These are phyloP conservation scores for Bryconaethiops microstoma DNA, from an alignment of 2,797 vertebrate species.

Conservation along the genomic window DNA sequence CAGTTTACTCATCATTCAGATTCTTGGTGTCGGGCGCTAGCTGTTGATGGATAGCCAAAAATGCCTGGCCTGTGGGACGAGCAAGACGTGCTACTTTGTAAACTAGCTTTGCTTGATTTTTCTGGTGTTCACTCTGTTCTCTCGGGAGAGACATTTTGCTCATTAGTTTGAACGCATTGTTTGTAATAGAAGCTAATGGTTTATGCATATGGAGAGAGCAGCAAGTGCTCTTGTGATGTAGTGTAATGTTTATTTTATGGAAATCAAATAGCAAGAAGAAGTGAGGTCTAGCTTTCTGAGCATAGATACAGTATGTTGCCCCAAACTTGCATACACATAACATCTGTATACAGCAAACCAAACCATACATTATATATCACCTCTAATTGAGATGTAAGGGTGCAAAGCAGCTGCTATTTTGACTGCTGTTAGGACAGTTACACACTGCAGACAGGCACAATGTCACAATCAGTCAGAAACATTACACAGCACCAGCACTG, in stretches of 20 bases:
- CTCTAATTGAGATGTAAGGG: neutral
- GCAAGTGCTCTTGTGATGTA: constrained; percentile 72
- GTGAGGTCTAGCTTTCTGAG: constrained; percentile 14
- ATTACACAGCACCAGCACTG: too few relatives aligned
- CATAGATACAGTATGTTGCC: constrained; percentile 31
- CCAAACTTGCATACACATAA: constrained; percentile 20
- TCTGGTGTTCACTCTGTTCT: constrained; percentile 65
- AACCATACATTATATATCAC: neutral
- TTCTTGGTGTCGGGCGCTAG: neutral
- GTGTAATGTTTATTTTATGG: constrained; percentile 80
- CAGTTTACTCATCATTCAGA: constrained; percentile 21
- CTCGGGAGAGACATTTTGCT: constrained; percentile 67
- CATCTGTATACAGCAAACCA: neutral
- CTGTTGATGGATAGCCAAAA: constrained; percentile 18
- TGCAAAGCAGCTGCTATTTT: neutral
- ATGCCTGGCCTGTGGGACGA: constrained; percentile 5
- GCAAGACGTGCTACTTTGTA: constrained; percentile 64
- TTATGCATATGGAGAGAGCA: constrained; percentile 75
- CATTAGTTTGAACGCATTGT: constrained; percentile 79
- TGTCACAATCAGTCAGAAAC: too few relatives aligned
- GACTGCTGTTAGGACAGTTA: neutral
- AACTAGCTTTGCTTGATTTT: constrained; percentile 75
- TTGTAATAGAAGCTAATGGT: constrained; percentile 74
- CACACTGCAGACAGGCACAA: neutral
- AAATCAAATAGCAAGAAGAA: constrained; percentile 75